phyloP scores from a whole-genome alignment of 2,888 invertebrate species.

The Tetragnatha montana region DNA sequence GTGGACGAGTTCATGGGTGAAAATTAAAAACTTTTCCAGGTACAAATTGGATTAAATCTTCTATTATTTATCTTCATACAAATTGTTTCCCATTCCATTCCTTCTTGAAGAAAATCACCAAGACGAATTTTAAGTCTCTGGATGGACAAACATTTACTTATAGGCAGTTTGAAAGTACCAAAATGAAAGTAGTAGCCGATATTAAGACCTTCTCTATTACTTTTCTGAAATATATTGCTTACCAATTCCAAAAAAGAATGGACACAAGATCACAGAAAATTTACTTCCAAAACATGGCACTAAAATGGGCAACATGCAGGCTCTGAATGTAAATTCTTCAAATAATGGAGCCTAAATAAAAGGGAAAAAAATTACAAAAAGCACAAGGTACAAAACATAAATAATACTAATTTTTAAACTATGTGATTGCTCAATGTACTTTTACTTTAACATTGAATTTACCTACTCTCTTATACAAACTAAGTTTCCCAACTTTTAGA shows the following conservation, averaged over 20 bases:
- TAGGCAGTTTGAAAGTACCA: not conserved
- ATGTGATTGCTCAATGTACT: not conserved
- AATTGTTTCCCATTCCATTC: too few species aligned
- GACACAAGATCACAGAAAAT: constrained; percentile 87
- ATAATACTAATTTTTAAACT: not conserved
- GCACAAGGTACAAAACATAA: not conserved
- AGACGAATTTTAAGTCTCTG: not conserved
- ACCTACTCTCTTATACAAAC: too few species aligned
- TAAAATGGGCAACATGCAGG: constrained; percentile 94
- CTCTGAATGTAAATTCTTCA: constrained; percentile 96
- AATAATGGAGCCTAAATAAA: constrained; percentile 85
- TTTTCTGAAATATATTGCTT: not conserved
- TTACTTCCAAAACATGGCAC: constrained; percentile 87
- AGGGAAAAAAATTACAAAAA: not conserved
- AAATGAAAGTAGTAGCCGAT: too few species aligned
- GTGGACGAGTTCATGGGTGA: not conserved
- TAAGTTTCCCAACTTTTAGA: too few species aligned
- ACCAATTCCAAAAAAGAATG: constrained; percentile 93
- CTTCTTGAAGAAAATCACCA: not conserved
- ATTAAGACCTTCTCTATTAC: too few species aligned
- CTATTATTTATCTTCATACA: too few species aligned
- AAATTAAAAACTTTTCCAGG: too few species aligned
- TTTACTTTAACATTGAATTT: constrained; percentile 1
- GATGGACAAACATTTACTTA: not conserved
- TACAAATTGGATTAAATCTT: too few species aligned